A percentile compares a stretch with the other conserved stretches of the same genome.
Conservation (phyloP, 2,888 invertebrate genomes). For the Agriotes lineatus region DNA sequence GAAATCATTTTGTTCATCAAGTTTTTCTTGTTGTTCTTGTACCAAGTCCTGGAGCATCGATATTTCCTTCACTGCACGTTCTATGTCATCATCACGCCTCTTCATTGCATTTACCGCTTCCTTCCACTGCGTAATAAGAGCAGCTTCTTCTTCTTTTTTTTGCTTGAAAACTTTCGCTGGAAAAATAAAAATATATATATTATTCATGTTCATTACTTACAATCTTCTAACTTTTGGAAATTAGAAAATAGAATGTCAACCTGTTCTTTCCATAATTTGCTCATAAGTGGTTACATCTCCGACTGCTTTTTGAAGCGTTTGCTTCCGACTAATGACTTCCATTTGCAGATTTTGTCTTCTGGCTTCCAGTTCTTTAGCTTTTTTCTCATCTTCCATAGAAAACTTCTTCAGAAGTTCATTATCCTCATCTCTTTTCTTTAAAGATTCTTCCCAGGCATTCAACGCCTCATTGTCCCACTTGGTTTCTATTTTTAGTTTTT, state of each 20-base stretch:
- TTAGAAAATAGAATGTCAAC: slow-evolving; percentile 46
- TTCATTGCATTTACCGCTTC: slow-evolving; percentile 77
- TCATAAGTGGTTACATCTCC: slow-evolving; percentile 71
- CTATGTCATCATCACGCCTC: slow-evolving; percentile 77
- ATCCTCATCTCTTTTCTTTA: slow-evolving; percentile 77
- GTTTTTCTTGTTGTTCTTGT: slow-evolving; percentile 67
- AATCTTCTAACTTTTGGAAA: too few relatives aligned
- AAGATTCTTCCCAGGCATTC: slow-evolving; percentile 78
- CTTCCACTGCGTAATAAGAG: slow-evolving; percentile 80
- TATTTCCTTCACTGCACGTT: slow-evolving; percentile 66
- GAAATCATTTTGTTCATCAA: slow-evolving; percentile 73
- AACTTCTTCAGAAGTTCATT: slow-evolving; percentile 79
- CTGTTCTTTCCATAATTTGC: slow-evolving; percentile 62
- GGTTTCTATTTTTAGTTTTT: slow-evolving; percentile 74
- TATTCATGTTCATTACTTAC: too few relatives aligned
- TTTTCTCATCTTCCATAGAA: slow-evolving; percentile 77
- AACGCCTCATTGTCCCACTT: slow-evolving; percentile 78
- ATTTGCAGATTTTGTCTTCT: slow-evolving; percentile 68
- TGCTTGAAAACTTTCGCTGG: slow-evolving; percentile 63
- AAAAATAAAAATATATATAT: too few relatives aligned
- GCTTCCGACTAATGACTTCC: slow-evolving; percentile 67
- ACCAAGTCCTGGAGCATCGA: slow-evolving; percentile 61
- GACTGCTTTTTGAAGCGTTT: slow-evolving; percentile 65
- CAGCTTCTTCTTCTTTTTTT: slow-evolving; percentile 75
- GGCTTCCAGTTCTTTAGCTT: slow-evolving; percentile 73